Evolutionary conservation across 2,797 vertebrate genomes (phyloP).

Genomic region (Typhlichthys eigenmanni): DNA sequence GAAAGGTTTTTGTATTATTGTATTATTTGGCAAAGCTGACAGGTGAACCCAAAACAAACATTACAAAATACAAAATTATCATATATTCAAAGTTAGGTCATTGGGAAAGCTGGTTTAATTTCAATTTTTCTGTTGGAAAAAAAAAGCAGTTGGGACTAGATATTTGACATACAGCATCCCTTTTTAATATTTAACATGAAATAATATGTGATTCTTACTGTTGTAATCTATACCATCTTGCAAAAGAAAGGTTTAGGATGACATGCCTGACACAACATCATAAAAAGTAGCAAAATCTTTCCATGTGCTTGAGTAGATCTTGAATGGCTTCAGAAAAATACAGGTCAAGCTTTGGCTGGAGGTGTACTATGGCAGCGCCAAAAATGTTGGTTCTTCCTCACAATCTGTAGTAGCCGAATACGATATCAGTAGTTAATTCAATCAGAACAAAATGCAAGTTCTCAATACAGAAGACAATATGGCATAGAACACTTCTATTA

Average conservation of each 20-base stretch:
- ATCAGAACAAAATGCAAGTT: neutral
- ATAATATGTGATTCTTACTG: neutral
- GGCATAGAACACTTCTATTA: slow-evolving; percentile 15
- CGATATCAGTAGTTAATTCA: neutral
- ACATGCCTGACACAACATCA: neutral
- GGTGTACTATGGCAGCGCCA: slow-evolving; percentile 35
- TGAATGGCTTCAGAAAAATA: slow-evolving; percentile 50
- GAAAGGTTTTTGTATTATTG: neutral
- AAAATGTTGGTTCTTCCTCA: neutral
- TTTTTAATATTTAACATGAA: neutral
- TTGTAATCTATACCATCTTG: slow-evolving; percentile 1
- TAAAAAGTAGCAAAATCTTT: slow-evolving; percentile 4
- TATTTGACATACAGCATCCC: neutral
- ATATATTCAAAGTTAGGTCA: neutral
- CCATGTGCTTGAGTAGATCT: slow-evolving; percentile 11
- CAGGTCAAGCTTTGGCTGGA: slow-evolving; percentile 53
- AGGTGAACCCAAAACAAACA: neutral
- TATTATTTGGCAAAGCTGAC: slow-evolving; percentile 3
- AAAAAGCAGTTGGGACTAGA: neutral
- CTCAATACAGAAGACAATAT: slow-evolving; percentile 21
- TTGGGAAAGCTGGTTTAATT: neutral
- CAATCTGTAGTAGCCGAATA: too few species aligned
- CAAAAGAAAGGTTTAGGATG: neutral
- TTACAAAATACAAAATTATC: neutral
- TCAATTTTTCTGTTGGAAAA: neutral